Base-by-base conservation (phyloP, 1,140 invertebrate species). In the Oncopeltus fasciatus region DNA sequence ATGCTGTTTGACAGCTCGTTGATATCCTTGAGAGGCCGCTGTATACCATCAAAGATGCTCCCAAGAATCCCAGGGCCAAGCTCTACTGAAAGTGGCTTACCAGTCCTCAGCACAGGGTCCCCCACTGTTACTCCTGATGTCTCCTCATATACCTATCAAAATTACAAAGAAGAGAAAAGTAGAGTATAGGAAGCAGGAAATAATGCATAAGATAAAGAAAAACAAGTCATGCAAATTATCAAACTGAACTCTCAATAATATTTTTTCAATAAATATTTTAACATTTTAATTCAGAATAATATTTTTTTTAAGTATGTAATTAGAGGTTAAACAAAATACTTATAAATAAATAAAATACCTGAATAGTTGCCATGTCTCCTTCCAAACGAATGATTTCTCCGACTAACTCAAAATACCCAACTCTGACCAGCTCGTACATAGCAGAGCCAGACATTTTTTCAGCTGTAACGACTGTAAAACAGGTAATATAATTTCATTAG, bases 361-460 rank as follows among this genome's bases (percentile, higher is more conserved):
- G 95, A 74, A 99, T 99, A 64, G 97, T 99, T 51, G 97, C 97
- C 87, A 96, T 94, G 74, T 99, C 96, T 62, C 95, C 95, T 78
- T 99, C 96, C 61, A 99, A 80, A 75, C 96, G 86, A 78, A 99
- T 99, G 74, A 99, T 99, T 79, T 99, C 97, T 66, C 97, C 97
- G 1, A 99, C 97, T 67, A 99, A 78, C 76, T 99, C 95, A 67
- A 86, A 84, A 75, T 99, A 96, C 16, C 97, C 97, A 9, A 99
- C 97, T 71, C 97, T 84, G 58, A 99, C 97, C 77, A 99, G 75
- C 76, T 99, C 97, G 83, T 99, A 99, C 95, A 99, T 99, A 81
- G 96, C 96, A 12, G 96, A 92, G 65, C 97, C 97, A 65, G 93
- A 87, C 97, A 99, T 99, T 72, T 91, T 90, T 75, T 98, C 93